Evolutionary conservation across 1,140 invertebrate genomes (phyloP), one percentile per base, ranked within the genome.

Genomic region (Galleria mellonella): DNA sequence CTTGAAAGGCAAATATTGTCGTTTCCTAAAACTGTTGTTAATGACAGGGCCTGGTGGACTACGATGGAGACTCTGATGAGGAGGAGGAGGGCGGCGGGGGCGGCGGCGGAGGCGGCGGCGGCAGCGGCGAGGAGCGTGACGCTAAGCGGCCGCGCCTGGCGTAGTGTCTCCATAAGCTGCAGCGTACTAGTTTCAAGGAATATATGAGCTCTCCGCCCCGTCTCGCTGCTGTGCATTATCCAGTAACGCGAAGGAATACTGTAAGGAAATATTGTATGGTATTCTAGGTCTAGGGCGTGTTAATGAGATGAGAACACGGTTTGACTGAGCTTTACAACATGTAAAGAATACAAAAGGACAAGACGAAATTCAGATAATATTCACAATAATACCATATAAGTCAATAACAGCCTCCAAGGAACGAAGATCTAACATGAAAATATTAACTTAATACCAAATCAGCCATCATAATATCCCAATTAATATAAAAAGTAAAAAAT

Each of bases 51-150:
- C 89, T 98, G 53, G 96, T 98, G 14, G 97, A 98, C 77, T 98
- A 98, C 78, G 96, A 98, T 72, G 96, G 95, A 44, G 96, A 98
- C 81, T 96, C 94, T 0, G 96, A 97, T 62, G 96, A 97, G 61
- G 97, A 98, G 56, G 96, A 97, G 41, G 94, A 96, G 47, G 93
- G 95, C 32, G 91, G 91, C 15, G 89, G 91, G 41, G 83, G 73
- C 17, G 65, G 42, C n/a, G 43, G 55, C 38, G 49, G 52, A 3
- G 30, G 56, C 29, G 43, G 51, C 35, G 4, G 43, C 48, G 31
- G 45, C 28, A 28, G 44, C 41, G 33, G 49, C 44, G 69, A 74
- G 15, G 72, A 78, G 47, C 62, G 76, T 35, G 78, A 83, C 45
- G 78, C 83, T 14, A 83, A 83, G 56, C 63, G 79, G 47, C 81